phyloP scores from a whole-genome alignment of 2,888 invertebrate species.

The Phlogophora meticulosa region DNA sequence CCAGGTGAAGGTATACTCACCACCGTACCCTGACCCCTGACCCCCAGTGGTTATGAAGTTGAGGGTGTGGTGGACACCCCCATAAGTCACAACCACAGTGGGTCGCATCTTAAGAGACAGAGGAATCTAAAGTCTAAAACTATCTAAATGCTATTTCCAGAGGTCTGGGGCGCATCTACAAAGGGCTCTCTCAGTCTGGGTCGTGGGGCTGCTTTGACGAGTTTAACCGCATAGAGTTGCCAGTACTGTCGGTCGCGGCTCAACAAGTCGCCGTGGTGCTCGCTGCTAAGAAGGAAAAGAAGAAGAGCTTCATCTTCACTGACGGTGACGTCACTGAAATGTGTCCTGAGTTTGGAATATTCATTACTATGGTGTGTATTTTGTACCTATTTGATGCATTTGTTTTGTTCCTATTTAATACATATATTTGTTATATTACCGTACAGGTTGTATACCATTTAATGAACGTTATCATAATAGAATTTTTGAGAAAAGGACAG shows the following conservation, averaged over 20 bases:
- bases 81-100: too few relatives aligned
- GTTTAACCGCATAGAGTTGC: slow-evolving; percentile 98
- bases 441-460: too few relatives aligned
- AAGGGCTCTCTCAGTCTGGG: slow-evolving; percentile 98
- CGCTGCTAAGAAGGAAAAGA: slow-evolving; percentile 98
- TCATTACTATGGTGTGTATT: slow-evolving; percentile 96
- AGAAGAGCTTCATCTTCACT: slow-evolving; percentile 97
- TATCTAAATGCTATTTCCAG: slow-evolving; percentile 79
- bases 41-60: too few relatives aligned
- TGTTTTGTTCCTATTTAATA: neutral
- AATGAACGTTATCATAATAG: too few relatives aligned
- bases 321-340: slow-evolving; percentile 98
- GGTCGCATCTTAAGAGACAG: neutral
- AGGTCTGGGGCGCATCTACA: slow-evolving; percentile 98
- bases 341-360: slow-evolving; percentile 99
- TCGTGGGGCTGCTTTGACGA: slow-evolving; percentile 99
- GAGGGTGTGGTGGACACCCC: too few relatives aligned
- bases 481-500: too few relatives aligned
- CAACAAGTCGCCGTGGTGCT: slow-evolving; percentile 99
- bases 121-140: neutral
- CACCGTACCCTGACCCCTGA: too few relatives aligned
- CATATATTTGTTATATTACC: too few relatives aligned
- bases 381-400: neutral
- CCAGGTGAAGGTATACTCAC: too few relatives aligned
- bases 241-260: slow-evolving; percentile 97